A percentile compares a stretch with the other conserved stretches of the same genome.
phyloP scores from a whole-genome alignment of 2,797 vertebrate genomes.

The Cyprinella venusta region DNA sequence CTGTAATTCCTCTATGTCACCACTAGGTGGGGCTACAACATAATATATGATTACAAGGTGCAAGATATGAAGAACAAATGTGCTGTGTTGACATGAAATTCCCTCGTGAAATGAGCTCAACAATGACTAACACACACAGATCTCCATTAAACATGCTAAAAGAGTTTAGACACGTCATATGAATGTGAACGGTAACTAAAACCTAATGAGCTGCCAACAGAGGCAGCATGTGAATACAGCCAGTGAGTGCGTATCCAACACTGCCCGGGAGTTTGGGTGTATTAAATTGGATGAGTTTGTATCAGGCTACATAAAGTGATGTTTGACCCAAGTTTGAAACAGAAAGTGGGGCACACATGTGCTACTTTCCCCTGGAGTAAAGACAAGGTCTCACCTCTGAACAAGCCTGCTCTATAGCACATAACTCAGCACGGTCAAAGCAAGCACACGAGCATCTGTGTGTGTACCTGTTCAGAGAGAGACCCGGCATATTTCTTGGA shows the following conservation, averaged over 20 bases:
- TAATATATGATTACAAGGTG: not conserved
- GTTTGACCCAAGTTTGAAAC: conserved; percentile 25
- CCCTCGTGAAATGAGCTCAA: conserved; percentile 59
- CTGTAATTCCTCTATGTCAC: not conserved
- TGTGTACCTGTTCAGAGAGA: conserved; percentile 89
- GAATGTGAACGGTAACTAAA: not conserved
- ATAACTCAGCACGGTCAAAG: conserved; percentile 30
- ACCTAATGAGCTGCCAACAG: not conserved
- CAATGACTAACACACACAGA: conserved; percentile 33
- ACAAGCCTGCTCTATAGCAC: conserved; percentile 71
- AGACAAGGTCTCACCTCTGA: conserved; percentile 23
- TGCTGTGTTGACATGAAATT: not conserved
- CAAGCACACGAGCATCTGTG: conserved; percentile 32
- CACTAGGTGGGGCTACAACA: conserved; percentile 43
- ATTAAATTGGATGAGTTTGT: conserved; percentile 19
- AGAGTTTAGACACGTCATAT: not conserved
- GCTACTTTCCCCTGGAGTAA: conserved; percentile 26
- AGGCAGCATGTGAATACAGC: not conserved
- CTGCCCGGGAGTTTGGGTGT: not conserved
- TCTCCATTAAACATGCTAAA: conserved; percentile 1
- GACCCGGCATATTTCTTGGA: conserved; percentile 96
- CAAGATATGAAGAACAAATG: not conserved
- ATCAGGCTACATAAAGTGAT: conserved; percentile 54
- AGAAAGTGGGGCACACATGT: conserved; percentile 35
- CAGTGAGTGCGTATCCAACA: not conserved